Evolutionary conservation across 2,113 vertebrate genomes (phyloP).

Genomic region (Colius striatus): DNA sequence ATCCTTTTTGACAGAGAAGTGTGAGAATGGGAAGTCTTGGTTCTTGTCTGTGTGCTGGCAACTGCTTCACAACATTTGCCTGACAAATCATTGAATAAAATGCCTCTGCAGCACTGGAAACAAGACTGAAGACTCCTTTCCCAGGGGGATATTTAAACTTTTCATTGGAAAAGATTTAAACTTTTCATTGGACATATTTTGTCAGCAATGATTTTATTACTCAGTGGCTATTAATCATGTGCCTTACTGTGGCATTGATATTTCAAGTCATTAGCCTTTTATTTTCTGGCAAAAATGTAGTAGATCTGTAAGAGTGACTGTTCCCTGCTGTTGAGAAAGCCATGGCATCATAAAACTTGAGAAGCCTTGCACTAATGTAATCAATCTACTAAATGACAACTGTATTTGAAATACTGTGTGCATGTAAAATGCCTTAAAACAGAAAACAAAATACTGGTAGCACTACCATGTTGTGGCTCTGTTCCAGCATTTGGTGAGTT

Average conservation of each 20-base stretch:
- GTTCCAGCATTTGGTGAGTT: neutral
- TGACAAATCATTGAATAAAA: slow-evolving; percentile 19
- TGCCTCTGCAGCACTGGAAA: neutral
- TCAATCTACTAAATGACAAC: slow-evolving; percentile 37
- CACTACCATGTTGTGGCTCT: neutral
- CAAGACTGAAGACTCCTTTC: slow-evolving; percentile 35
- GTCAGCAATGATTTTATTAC: slow-evolving; percentile 65
- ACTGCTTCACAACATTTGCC: neutral
- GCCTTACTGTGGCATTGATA: slow-evolving; percentile 43
- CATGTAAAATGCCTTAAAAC: neutral
- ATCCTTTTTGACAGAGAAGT: neutral
- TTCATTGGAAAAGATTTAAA: slow-evolving; percentile 64
- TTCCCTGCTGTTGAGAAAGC: slow-evolving; percentile 37
- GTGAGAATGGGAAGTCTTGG: neutral
- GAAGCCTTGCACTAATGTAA: slow-evolving; percentile 41
- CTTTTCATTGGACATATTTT: slow-evolving; percentile 49
- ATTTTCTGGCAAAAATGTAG: slow-evolving; percentile 52
- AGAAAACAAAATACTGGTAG: neutral
- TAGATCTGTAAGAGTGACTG: slow-evolving; percentile 46
- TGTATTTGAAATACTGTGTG: neutral
- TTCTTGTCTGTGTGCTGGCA: neutral
- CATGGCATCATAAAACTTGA: slow-evolving; percentile 51
- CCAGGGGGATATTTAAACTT: slow-evolving; percentile 54
- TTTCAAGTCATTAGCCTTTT: slow-evolving; percentile 58
- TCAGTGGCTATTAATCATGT: slow-evolving; percentile 51